Evolutionary conservation across 64 coral and sea anemone species (phyloP).

Genomic region (Actinia equina): DNA sequence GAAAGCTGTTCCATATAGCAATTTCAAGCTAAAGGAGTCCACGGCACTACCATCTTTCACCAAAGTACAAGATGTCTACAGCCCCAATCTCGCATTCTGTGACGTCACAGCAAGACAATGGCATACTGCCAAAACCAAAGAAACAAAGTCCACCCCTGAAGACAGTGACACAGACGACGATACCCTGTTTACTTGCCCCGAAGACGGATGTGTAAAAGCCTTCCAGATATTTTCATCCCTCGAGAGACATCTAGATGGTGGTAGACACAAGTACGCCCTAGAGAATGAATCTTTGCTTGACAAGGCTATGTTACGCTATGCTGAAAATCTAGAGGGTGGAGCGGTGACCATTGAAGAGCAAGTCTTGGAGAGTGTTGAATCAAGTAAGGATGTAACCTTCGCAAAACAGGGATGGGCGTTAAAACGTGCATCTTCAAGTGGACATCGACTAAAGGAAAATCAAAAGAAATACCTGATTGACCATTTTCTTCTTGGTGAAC

Average conservation of each 20-base stretch:
- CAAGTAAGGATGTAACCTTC: too few species aligned
- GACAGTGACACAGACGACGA: constrained; percentile 1
- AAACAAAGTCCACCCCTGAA: neutral
- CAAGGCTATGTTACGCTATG: constrained; percentile 19
- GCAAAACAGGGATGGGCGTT: too few species aligned
- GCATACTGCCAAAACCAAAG: neutral
- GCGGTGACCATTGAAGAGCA: constrained; percentile 13
- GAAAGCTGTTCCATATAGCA: too few species aligned
- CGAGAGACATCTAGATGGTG: constrained; percentile 39
- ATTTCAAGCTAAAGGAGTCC: too few species aligned
- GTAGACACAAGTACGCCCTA: constrained; percentile 2
- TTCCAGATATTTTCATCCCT: constrained; percentile 57
- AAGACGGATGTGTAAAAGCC: constrained; percentile 63
- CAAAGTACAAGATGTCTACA: too few species aligned
- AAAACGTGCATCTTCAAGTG: neutral
- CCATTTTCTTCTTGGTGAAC: constrained; percentile 57
- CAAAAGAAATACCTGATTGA: too few species aligned
- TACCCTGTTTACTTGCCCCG: constrained; percentile 50
- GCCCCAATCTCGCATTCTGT: too few species aligned
- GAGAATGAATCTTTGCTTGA: too few species aligned
- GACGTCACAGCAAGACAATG: too few species aligned
- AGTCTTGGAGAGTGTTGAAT: constrained; percentile 17
- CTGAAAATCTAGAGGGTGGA: constrained; percentile 41
- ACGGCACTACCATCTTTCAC: too few species aligned
- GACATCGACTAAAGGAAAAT: too few species aligned